These are phyloP conservation scores for Lydus trimaculatus DNA, from an alignment of 2,888 invertebrate species.

Conservation along the genomic window DNA sequence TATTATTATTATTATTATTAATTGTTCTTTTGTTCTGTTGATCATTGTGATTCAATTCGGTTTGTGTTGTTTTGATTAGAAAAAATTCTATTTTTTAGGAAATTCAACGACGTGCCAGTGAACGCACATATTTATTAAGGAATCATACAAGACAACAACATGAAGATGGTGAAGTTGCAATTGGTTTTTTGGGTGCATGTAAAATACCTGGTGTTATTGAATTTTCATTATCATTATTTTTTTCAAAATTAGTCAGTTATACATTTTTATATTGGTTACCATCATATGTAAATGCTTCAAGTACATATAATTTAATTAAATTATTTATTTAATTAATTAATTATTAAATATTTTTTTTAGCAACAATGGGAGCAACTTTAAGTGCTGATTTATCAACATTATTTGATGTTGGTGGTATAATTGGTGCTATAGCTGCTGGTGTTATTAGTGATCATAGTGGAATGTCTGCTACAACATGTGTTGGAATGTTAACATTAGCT, in stretches of 20 bases:
- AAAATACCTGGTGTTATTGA: slow-evolving; percentile 92
- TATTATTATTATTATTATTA: too few relatives aligned
- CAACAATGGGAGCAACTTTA: slow-evolving; percentile 69
- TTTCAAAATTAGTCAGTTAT: slow-evolving; percentile 96
- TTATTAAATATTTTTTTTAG: slow-evolving; percentile 59
- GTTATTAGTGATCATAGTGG: slow-evolving; percentile 81
- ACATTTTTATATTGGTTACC: slow-evolving; percentile 98
- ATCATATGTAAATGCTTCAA: slow-evolving; percentile 82
- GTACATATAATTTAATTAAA: slow-evolving; percentile 69
- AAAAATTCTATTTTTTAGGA: slow-evolving; percentile 46
- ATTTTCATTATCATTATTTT: slow-evolving; percentile 92
- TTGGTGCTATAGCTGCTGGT: slow-evolving; percentile 90
- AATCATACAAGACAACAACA: slow-evolving; percentile 43
- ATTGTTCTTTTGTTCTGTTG: too few relatives aligned
- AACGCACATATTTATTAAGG: slow-evolving; percentile 49
- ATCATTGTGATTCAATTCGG: too few relatives aligned
- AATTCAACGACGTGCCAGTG: slow-evolving; percentile 51
- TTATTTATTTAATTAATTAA: slow-evolving; percentile 5
- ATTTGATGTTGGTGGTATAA: slow-evolving; percentile 91
- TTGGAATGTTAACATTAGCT: slow-evolving; percentile 78
- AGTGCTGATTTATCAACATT: slow-evolving; percentile 82
- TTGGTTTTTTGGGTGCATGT: slow-evolving; percentile 80
- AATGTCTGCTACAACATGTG: slow-evolving; percentile 89
- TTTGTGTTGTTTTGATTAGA: slow-evolving; percentile 7
- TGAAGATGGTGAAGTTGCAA: slow-evolving; percentile 63